phyloP scores from a whole-genome alignment of 1,140 invertebrate genomes.

The Physella acuta region DNA sequence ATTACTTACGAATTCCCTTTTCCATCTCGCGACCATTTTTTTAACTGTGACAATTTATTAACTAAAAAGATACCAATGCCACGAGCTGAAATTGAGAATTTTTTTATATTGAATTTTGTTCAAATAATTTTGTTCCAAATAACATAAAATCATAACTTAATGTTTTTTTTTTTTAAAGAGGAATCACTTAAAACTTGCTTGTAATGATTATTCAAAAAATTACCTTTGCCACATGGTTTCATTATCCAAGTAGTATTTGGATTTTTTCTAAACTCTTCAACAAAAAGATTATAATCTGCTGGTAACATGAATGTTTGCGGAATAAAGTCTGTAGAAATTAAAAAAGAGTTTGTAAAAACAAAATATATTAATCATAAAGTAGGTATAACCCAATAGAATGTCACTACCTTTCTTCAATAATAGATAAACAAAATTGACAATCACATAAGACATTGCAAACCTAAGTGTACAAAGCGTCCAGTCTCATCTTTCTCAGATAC shows the following conservation, averaged over 20 bases:
- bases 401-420: background rate
- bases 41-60: slow-evolving; percentile 65
- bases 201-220: no score
- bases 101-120: no score
- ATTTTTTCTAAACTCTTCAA: slow-evolving; percentile 88
- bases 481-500: slow-evolving; percentile 76
- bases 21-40: slow-evolving; percentile 64
- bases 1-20: slow-evolving; percentile 56
- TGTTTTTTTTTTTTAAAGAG: no score
- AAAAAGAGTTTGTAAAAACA: no score
- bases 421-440: background rate
- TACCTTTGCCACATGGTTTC: slow-evolving; percentile 83
- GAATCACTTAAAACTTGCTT: no score
- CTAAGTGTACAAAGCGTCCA: slow-evolving; percentile 65
- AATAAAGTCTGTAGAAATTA: slow-evolving; percentile 77
- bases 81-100: no score
- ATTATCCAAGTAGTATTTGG: slow-evolving; percentile 95
- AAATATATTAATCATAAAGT: slow-evolving; percentile 51
- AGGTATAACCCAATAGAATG: background rate
- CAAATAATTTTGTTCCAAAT: no score
- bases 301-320: slow-evolving; percentile 91
- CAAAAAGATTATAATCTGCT: slow-evolving; percentile 92
- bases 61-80: slow-evolving; percentile 68
- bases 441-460: slow-evolving; percentile 61
- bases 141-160: no score